These are phyloP conservation scores for Leptinotarsa undecemlineata DNA, from an alignment of 1,140 invertebrate genomes.

Conservation along the genomic window DNA sequence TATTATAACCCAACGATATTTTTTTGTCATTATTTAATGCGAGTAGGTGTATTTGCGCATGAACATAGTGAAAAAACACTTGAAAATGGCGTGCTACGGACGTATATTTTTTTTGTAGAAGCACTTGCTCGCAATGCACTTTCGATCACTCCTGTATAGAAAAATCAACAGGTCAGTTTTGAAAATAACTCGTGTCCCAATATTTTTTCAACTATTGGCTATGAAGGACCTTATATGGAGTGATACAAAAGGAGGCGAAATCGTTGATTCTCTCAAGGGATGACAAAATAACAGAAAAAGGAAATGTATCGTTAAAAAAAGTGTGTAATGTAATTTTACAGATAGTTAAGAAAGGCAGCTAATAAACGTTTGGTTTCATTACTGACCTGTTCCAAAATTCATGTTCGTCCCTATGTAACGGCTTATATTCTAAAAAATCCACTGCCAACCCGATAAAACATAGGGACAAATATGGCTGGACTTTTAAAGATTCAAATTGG, in stretches of 20 bases:
- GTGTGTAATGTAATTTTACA: too few relatives aligned
- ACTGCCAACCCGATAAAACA: conserved; percentile 44
- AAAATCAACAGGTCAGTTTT: conserved; percentile 26
- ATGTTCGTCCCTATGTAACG: conserved; percentile 40
- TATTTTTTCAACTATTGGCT: too few relatives aligned
- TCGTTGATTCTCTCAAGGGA: too few relatives aligned
- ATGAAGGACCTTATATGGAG: too few relatives aligned
- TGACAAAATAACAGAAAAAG: too few relatives aligned
- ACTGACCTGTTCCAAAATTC: background rate
- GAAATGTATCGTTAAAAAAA: too few relatives aligned
- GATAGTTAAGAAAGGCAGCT: too few relatives aligned
- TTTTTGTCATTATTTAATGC: background rate
- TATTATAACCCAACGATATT: background rate
- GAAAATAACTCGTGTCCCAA: background rate
- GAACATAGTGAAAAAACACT: background rate
- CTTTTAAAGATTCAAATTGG: conserved; percentile 4
- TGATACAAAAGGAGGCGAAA: too few relatives aligned
- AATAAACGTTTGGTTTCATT: background rate
- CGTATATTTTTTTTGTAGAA: conserved; percentile 35
- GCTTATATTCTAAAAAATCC: conserved; percentile 48
- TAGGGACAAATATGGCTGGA: conserved; percentile 35
- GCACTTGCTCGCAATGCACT: conserved; percentile 36
- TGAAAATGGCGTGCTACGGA: conserved; percentile 22
- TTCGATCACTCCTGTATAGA: conserved; percentile 25
- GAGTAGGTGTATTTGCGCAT: background rate